Evolutionary conservation across 2,797 vertebrate species (phyloP).

Genomic region (Parotocinclus haroldoi): DNA sequence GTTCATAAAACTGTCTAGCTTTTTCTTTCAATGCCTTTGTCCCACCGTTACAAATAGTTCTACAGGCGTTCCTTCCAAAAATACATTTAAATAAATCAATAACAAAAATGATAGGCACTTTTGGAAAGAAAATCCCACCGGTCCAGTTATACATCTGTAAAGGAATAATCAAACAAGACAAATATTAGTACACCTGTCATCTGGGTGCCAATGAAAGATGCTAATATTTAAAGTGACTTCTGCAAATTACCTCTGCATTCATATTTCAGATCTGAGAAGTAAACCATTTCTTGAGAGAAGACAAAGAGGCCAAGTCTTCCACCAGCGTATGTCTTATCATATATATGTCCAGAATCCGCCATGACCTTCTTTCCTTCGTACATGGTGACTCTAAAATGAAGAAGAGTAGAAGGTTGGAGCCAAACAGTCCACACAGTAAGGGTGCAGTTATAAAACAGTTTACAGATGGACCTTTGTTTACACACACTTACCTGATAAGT

Average conservation of each 20-base stretch:
- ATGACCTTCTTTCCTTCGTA: conserved; percentile 98
- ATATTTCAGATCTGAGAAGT: conserved; percentile 99
- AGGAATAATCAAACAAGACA: conserved; percentile 27
- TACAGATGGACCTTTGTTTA: neutral
- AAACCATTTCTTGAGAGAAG: conserved; percentile 99
- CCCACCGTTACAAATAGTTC: conserved; percentile 74
- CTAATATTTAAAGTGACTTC: neutral
- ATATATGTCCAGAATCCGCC: conserved; percentile 96
- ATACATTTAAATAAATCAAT: conserved; percentile 53
- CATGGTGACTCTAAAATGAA: conserved; percentile 86
- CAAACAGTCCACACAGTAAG: neutral
- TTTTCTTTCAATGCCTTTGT: conserved; percentile 68
- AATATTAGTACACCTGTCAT: conserved; percentile 1
- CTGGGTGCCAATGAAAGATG: neutral
- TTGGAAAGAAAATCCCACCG: conserved; percentile 67
- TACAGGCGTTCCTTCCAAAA: conserved; percentile 72
- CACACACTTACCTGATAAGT: conserved; percentile 83
- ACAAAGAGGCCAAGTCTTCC: conserved; percentile 94
- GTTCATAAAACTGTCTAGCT: conserved; percentile 69
- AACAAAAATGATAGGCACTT: conserved; percentile 66
- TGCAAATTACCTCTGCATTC: conserved; percentile 88
- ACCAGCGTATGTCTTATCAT: conserved; percentile 94
- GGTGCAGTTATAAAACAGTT: neutral
- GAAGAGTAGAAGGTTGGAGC: conserved; percentile 9
- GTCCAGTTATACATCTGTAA: conserved; percentile 86